A percentile compares a stretch with the other conserved stretches of the same genome.
These are phyloP conservation scores for Bucco capensis DNA, from an alignment of 2,113 vertebrate species.

Conservation along the genomic window DNA sequence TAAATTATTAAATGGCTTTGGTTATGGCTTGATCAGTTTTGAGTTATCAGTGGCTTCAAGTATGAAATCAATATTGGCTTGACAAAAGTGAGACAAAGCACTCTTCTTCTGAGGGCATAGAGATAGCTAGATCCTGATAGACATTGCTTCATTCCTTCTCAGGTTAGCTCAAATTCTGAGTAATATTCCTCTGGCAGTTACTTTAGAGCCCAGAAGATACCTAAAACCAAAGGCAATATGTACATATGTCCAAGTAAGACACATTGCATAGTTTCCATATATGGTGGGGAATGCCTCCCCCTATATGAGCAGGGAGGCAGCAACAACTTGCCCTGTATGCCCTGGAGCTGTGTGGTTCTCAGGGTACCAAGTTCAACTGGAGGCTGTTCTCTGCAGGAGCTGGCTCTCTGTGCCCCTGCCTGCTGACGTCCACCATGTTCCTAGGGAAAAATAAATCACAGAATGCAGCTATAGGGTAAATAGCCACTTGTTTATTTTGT, in stretches of 20 bases:
- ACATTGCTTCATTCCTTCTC: not conserved
- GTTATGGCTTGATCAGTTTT: not conserved
- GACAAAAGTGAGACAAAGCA: not conserved
- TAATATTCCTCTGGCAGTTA: not conserved
- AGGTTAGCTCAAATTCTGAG: not conserved
- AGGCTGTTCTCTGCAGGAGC: not conserved
- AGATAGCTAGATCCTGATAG: not conserved
- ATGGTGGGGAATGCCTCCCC: not conserved
- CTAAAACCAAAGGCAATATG: not conserved
- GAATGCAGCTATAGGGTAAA: not conserved
- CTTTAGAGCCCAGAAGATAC: not conserved
- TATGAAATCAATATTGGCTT: not conserved
- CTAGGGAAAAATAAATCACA: not conserved
- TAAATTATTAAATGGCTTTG: not conserved
- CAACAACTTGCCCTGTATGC: not conserved
- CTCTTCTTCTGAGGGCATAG: not conserved
- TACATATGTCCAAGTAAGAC: not conserved
- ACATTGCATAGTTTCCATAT: accelerated
- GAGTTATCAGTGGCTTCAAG: not conserved
- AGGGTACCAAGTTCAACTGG: not conserved
- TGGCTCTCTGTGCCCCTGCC: not conserved
- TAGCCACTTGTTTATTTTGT: not conserved
- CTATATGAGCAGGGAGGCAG: not conserved
- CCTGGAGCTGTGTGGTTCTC: not conserved
- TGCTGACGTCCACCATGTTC: not conserved